Evolutionary conservation across 2,113 vertebrate genomes (phyloP).

Genomic region (Caretta caretta): DNA sequence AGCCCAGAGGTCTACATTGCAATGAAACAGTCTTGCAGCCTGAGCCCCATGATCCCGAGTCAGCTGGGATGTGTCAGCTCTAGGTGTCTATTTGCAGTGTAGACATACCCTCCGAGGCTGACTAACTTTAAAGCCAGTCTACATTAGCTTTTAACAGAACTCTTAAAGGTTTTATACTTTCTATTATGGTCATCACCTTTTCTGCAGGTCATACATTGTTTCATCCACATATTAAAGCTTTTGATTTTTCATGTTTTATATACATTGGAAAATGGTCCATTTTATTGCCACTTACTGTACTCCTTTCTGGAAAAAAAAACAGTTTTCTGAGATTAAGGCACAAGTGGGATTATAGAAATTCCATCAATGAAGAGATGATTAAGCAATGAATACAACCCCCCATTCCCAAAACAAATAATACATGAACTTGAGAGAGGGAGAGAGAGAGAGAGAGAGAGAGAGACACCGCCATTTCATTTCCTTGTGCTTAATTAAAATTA

Average conservation of each 20-base stretch:
- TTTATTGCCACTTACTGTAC: neutral
- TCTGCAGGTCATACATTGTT: neutral
- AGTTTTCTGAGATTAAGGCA: neutral
- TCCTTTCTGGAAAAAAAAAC: neutral
- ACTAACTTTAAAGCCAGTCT: neutral
- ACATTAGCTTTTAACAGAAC: neutral
- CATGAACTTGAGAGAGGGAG: neutral
- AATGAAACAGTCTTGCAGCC: neutral
- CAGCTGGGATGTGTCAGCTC: neutral
- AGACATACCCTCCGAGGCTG: neutral
- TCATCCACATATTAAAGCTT: neutral
- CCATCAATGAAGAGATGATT: neutral
- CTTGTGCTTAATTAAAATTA: neutral
- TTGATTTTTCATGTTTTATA: fast-evolving
- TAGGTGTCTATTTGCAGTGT: neutral
- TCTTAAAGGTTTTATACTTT: neutral
- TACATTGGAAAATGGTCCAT: neutral
- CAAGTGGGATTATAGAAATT: neutral
- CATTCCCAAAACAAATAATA: neutral
- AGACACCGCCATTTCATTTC: neutral
- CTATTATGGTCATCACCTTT: neutral
- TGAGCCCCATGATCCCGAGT: neutral
- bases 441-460: neutral
- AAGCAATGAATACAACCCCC: neutral
- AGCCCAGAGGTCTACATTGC: neutral